A percentile compares a stretch with the other conserved stretches of the same genome.
These are phyloP conservation scores for Hycleus cichorii DNA, from an alignment of 1,140 invertebrate genomes.

Conservation along the genomic window DNA sequence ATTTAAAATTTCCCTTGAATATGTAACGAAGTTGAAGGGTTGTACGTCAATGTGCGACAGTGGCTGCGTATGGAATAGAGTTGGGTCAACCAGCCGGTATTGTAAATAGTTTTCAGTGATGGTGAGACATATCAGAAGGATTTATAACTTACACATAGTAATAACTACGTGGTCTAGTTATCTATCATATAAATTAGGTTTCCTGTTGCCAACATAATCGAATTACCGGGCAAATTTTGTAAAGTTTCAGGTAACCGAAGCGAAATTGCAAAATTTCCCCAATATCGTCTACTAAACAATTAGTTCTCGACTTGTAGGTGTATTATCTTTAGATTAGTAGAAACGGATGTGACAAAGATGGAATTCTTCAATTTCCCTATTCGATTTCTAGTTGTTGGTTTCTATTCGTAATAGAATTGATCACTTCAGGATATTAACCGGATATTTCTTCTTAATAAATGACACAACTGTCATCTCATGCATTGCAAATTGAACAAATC, in stretches of 20 bases:
- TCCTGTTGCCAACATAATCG: neutral
- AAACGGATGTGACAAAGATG: neutral
- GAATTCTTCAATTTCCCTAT: too few species aligned
- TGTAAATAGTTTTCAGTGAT: neutral
- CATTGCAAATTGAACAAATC: conserved; percentile 1
- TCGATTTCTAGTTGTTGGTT: too few species aligned
- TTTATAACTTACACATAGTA: neutral
- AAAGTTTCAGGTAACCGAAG: neutral
- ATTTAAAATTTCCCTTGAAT: too few species aligned
- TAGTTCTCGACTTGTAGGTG: too few species aligned
- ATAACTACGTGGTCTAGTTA: neutral
- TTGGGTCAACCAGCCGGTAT: too few species aligned
- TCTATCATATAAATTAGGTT: conserved; percentile 7
- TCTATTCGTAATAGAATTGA: neutral
- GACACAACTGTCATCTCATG: conserved; percentile 2
- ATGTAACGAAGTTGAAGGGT: too few species aligned
- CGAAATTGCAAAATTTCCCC: too few species aligned
- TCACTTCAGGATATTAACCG: conserved; percentile 11
- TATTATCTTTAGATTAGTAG: too few species aligned
- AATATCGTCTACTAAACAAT: too few species aligned
- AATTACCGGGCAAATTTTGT: neutral
- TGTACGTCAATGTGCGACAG: too few species aligned
- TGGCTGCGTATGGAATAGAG: too few species aligned
- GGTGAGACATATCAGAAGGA: neutral
- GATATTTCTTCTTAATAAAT: conserved; percentile 13